phyloP scores from a whole-genome alignment of 2,113 vertebrate genomes.

The Sterrhoptilus dennistouni region DNA sequence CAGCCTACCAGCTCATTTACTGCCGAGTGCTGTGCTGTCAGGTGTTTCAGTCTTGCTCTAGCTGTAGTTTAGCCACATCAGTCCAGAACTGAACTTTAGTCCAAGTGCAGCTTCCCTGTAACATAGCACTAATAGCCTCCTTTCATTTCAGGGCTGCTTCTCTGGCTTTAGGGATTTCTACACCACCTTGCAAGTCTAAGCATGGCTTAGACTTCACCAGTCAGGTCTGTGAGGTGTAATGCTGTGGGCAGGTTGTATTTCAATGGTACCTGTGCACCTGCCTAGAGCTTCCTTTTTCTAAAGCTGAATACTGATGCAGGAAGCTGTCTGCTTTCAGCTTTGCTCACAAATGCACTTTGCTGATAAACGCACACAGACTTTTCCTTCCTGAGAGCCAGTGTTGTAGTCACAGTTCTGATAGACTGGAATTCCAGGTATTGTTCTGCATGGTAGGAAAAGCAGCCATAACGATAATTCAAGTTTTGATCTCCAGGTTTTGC shows the following conservation, averaged over 20 bases:
- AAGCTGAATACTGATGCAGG: neutral
- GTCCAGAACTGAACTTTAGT: neutral
- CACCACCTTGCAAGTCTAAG: neutral
- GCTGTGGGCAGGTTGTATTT: neutral
- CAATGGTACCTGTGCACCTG: neutral
- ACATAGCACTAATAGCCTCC: neutral
- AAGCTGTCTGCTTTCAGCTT: neutral
- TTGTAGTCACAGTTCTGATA: accelerated
- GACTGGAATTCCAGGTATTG: neutral
- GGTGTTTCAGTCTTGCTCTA: neutral
- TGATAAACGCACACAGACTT: neutral
- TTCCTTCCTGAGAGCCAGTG: neutral
- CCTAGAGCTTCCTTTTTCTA: neutral
- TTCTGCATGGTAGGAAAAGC: neutral
- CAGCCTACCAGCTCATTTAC: neutral
- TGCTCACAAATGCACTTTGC: neutral
- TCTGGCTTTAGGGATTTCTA: neutral
- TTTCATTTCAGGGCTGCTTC: neutral
- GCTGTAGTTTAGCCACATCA: neutral
- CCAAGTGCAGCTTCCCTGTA: neutral
- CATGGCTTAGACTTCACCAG: neutral
- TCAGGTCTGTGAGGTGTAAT: neutral
- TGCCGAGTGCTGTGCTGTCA: neutral
- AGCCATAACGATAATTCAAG: neutral
- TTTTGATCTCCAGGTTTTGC: neutral